A percentile compares a stretch with the other conserved stretches of the same genome.
These are phyloP conservation scores for Ooceraea biroi DNA, from an alignment of 1,140 invertebrate species.

Conservation along the genomic window DNA sequence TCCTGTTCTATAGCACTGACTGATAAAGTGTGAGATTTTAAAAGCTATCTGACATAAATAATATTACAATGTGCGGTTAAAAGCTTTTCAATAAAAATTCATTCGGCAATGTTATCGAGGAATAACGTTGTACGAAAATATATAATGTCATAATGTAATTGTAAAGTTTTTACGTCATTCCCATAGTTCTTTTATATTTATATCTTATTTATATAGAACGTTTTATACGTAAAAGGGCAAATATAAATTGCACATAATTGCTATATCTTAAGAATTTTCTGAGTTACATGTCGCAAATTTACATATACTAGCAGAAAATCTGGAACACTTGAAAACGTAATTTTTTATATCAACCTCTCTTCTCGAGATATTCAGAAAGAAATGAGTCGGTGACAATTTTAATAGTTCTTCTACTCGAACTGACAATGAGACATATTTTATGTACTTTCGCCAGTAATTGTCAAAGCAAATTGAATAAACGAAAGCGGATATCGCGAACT, in stretches of 20 bases:
- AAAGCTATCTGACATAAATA: background rate
- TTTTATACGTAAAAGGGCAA: too few species aligned
- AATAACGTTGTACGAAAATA: background rate
- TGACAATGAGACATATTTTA: background rate
- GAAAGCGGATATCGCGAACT: constrained; percentile 15
- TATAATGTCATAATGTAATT: background rate
- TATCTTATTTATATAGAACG: too few species aligned
- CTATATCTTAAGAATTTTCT: background rate
- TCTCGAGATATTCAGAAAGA: background rate
- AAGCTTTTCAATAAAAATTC: background rate
- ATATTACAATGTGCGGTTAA: background rate
- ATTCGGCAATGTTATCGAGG: background rate
- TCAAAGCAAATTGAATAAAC: background rate
- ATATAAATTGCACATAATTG: too few species aligned
- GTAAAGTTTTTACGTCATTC: background rate
- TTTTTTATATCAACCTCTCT: background rate
- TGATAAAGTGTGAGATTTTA: background rate
- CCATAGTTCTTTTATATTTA: too few species aligned
- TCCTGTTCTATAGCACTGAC: constrained; percentile 21
- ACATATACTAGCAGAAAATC: background rate
- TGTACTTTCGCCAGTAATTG: background rate
- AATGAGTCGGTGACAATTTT: background rate
- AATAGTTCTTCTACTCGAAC: background rate
- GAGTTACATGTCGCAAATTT: background rate
- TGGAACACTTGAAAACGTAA: background rate